Conservation (phyloP, 2,888 invertebrate genomes). For the Tiphia femorata region DNA sequence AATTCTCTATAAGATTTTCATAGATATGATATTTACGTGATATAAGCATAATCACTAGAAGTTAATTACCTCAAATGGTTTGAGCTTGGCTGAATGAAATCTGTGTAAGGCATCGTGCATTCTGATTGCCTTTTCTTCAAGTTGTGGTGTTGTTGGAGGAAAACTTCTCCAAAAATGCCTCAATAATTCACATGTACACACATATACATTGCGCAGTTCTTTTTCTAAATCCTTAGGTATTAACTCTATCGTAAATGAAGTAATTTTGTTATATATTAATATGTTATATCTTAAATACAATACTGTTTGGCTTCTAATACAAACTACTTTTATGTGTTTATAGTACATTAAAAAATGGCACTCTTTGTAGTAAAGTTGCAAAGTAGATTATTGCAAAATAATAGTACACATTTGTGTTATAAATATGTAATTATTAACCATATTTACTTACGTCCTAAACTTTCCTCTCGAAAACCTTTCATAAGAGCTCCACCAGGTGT, state of each 20-base stretch:
- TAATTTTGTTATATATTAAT: background rate
- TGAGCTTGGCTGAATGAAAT: slow-evolving; percentile 88
- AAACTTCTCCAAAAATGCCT: slow-evolving; percentile 97
- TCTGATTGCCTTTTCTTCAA: slow-evolving; percentile 85
- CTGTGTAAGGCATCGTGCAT: slow-evolving; percentile 92
- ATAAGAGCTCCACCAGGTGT: slow-evolving; percentile 93
- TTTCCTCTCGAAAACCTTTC: slow-evolving; percentile 87
- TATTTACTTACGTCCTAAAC: slow-evolving; percentile 77
- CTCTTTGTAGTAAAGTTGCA: background rate
- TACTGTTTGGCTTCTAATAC: too few relatives aligned
- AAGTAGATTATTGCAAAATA: background rate
- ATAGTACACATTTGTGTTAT: background rate
- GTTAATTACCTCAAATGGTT: slow-evolving; percentile 83
- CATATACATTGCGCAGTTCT: slow-evolving; percentile 88
- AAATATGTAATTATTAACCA: background rate
- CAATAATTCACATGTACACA: slow-evolving; percentile 88
- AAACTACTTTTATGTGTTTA: slow-evolving; percentile 2
- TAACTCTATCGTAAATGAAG: slow-evolving; percentile 74
- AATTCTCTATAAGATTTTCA: background rate
- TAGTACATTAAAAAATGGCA: background rate
- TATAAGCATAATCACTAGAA: background rate
- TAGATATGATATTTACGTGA: background rate
- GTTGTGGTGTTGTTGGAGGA: slow-evolving; percentile 80
- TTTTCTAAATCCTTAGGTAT: slow-evolving; percentile 86
- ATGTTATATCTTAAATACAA: background rate